Evolutionary conservation across 2,888 invertebrate genomes (phyloP).

Genomic region (Melieria picta): DNA sequence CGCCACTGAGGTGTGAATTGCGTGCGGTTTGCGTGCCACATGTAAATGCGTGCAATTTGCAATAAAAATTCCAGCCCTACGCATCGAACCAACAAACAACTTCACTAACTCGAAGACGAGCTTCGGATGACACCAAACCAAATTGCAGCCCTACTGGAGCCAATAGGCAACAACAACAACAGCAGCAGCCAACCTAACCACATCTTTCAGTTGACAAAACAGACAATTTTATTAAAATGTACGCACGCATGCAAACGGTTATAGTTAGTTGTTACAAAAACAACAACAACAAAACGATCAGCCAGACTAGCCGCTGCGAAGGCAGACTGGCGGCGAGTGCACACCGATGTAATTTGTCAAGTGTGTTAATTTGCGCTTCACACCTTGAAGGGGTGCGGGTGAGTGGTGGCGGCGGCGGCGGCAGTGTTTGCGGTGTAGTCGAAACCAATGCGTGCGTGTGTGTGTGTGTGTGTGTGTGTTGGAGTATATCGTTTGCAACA

Average conservation of each 20-base stretch:
- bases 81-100: neutral
- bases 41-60: conserved; percentile 11
- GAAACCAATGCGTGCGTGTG: too few species aligned
- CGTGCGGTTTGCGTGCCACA: conserved; percentile 20
- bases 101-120: too few species aligned
- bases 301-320: neutral
- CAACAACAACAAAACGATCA: conserved; percentile 15
- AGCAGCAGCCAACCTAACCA: conserved; percentile 39
- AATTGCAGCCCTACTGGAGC: conserved; percentile 17
- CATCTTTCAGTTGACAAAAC: conserved; percentile 45
- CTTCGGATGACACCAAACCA: conserved; percentile 2
- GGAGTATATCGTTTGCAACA: neutral
- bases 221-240: conserved; percentile 46
- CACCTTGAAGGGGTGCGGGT: conserved; percentile 36
- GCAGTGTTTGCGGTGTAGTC: too few species aligned
- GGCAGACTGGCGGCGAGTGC: neutral
- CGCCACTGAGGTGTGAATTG: conserved; percentile 38
- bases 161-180: conserved; percentile 20
- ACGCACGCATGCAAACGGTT: conserved; percentile 1
- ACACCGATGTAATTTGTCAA: conserved; percentile 45
- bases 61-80: neutral
- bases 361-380: conserved; percentile 44
- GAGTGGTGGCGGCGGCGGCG: neutral
- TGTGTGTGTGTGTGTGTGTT: neutral
- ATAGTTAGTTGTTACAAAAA: conserved; percentile 2